These are phyloP conservation scores for Eulemur macaco DNA, from an alignment of 2,113 vertebrate species.

Conservation along the genomic window DNA sequence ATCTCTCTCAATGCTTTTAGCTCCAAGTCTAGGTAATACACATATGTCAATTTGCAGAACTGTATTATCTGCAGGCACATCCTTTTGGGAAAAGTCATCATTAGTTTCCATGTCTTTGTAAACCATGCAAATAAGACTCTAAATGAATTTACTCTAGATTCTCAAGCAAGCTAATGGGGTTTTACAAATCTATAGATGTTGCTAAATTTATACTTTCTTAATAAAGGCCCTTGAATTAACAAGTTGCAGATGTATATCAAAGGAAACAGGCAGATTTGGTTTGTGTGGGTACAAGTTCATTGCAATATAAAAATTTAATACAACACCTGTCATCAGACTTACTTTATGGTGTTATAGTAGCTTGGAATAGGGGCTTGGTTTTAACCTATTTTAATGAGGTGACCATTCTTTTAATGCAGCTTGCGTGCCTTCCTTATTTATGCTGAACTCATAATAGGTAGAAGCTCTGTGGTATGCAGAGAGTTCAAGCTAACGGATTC, in stretches of 20 bases:
- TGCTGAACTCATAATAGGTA: slow-evolving; percentile 77
- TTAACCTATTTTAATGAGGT: slow-evolving; percentile 86
- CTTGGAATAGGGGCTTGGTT: slow-evolving; percentile 85
- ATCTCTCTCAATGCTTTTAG: slow-evolving; percentile 67
- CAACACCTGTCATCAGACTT: slow-evolving; percentile 85
- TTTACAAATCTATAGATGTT: slow-evolving; percentile 78
- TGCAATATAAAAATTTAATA: slow-evolving; percentile 79
- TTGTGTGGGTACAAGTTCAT: slow-evolving; percentile 77
- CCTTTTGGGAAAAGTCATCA: slow-evolving; percentile 47
- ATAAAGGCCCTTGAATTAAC: slow-evolving; percentile 81
- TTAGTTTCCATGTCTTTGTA: slow-evolving; percentile 77
- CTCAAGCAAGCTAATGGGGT: slow-evolving; percentile 62
- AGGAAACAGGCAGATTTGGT: slow-evolving; percentile 69
- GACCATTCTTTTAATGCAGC: slow-evolving; percentile 74
- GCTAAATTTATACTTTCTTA: slow-evolving; percentile 80
- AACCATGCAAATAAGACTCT: slow-evolving; percentile 72
- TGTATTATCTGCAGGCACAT: slow-evolving; percentile 58
- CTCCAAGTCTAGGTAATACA: slow-evolving; percentile 1
- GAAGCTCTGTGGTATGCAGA: slow-evolving; percentile 57
- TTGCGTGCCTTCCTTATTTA: slow-evolving; percentile 73
- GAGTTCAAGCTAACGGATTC: slow-evolving; percentile 79
- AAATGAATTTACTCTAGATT: slow-evolving; percentile 71
- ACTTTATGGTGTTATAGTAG: slow-evolving; percentile 85
- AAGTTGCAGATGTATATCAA: slow-evolving; percentile 84
- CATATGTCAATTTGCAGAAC: slow-evolving; percentile 60